These are phyloP conservation scores for Sternarchorhynchus goeldii DNA, from an alignment of 2,797 vertebrate genomes.

Conservation along the genomic window DNA sequence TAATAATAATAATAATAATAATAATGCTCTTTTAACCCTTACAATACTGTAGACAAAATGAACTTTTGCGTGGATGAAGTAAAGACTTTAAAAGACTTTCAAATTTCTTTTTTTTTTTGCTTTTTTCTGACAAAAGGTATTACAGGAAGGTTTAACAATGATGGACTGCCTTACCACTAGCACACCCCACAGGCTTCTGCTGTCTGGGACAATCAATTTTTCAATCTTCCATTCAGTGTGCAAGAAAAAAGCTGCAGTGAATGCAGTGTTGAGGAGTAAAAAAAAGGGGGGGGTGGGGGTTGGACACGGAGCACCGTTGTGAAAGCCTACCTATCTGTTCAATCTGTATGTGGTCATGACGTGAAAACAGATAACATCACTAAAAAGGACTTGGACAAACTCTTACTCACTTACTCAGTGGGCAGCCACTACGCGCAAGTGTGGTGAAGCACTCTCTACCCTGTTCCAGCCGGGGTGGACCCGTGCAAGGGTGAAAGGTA, in stretches of 20 bases:
- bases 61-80: not conserved
- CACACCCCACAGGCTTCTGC: not conserved
- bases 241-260: not conserved
- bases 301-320: not conserved
- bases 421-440: too few relatives aligned
- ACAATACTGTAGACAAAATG: not conserved
- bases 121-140: not conserved
- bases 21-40: too few relatives aligned
- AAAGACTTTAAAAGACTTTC: not conserved
- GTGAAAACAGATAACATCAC: not conserved
- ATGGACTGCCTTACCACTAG: not conserved
- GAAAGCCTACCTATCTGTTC: not conserved
- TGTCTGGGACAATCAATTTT: conserved; percentile 20
- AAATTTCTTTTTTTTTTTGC: too few relatives aligned
- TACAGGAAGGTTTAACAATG: not conserved
- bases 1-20: too few relatives aligned
- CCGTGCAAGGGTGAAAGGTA: too few relatives aligned
- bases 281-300: conserved; percentile 8
- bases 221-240: not conserved
- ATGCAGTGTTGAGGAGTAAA: not conserved
- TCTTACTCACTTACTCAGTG: too few relatives aligned
- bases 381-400: too few relatives aligned
- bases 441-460: too few relatives aligned
- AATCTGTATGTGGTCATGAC: not conserved
- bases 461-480: too few relatives aligned